Conservation (phyloP, 2,113 vertebrate genomes). For the Caracal caracal region DNA sequence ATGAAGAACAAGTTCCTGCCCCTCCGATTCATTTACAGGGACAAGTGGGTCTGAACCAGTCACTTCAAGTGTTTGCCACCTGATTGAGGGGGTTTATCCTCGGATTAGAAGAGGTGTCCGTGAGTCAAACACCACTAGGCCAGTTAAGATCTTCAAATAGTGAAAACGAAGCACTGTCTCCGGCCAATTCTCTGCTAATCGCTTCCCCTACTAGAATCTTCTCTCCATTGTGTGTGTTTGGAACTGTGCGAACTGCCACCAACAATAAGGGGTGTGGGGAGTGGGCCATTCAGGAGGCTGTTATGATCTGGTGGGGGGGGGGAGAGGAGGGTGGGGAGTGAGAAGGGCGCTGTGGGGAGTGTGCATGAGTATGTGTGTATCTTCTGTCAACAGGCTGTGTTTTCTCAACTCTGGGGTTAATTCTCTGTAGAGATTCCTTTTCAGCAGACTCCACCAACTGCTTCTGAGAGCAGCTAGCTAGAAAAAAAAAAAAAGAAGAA, state of each 20-base stretch:
- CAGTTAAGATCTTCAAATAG: constrained; percentile 85
- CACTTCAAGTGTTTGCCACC: constrained; percentile 75
- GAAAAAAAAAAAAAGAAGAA: background rate
- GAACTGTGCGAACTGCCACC: background rate
- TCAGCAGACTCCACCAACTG: background rate
- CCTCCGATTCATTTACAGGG: background rate
- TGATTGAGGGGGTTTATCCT: constrained; percentile 80
- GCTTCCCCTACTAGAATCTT: constrained; percentile 66
- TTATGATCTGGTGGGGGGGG: constrained; percentile 30
- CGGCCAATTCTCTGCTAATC: constrained; percentile 69
- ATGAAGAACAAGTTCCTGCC: background rate
- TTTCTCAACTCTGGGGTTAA: constrained; percentile 70
- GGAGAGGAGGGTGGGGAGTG: background rate
- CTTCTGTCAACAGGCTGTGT: constrained; percentile 77
- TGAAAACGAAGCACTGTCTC: constrained; percentile 81
- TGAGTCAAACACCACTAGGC: constrained; percentile 86
- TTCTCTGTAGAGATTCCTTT: constrained; percentile 55
- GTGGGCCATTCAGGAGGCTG: constrained; percentile 4
- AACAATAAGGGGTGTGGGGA: background rate
- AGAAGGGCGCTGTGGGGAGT: background rate
- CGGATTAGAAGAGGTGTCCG: constrained; percentile 83
- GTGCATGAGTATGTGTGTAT: background rate
- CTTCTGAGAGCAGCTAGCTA: constrained; percentile 17
- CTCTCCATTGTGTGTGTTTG: constrained; percentile 2
- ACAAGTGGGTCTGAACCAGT: background rate